Base-by-base conservation (phyloP, 2,888 invertebrate species). In the Caenorhabditis macrosperma region DNA sequence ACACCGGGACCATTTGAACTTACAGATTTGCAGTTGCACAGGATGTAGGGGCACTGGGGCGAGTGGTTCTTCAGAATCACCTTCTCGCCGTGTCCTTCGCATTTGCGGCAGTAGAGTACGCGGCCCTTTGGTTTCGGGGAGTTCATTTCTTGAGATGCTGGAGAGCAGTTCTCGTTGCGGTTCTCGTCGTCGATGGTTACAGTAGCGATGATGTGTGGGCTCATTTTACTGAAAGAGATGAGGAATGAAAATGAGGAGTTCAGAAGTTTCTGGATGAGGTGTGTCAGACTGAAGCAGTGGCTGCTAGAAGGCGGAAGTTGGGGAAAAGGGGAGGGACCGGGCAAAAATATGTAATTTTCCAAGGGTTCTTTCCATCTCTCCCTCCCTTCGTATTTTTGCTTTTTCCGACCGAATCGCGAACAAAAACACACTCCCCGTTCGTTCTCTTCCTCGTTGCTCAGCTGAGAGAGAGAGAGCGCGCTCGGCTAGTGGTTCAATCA, bases 51-150 rank as follows among this genome's bases (percentile, higher is more conserved):
- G 44, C 88, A 88, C 22, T 82, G 78, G 7, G 88, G 85, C 1
- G 87, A 83, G 54, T 88, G 88, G 33, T 86, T 86, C 72, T 88
- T 88, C 44, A 88, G 77, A 17, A 85, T 81, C 28, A 82, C 82
- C 55, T 85, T 82, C 41, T 80, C 76, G 3, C 87, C 87, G 60
- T 88, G 88, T 41, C 87, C 87, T 50, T 87, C 87, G 54, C 88
- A 88, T 63, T 88, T 88, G 66, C 88, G 75, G 60, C 88, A 88
- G 72, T 84, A 84, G 33, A 84, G 66, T 1, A 84, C 59, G 1
- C 84, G 69, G 17, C 84, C 84, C 24, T 80, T 78, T 17, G 78
- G 60, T 24, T 78, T 78, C 20, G 77, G 77, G 9, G 77, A 78
- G 20, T 22, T n/a, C 68, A 68, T 61, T 9, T 76, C 68, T 48